Conservation (phyloP, 2,888 invertebrate species). For the Nemotelus nigrinus region DNA sequence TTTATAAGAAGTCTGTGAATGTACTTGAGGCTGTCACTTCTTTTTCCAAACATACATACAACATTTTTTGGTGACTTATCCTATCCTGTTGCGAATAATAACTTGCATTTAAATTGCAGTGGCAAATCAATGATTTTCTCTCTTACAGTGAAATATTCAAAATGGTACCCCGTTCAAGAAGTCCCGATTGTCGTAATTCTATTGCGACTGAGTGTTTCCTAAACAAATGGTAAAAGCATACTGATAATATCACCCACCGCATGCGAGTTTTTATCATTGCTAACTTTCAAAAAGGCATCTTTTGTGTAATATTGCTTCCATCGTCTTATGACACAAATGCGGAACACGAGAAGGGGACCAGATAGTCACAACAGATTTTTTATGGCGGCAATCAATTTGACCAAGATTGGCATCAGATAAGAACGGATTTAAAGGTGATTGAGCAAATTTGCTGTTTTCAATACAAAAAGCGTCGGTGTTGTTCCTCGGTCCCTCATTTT, state of each 20-base stretch:
- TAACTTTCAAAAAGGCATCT: conserved; percentile 7
- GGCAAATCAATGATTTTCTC: neutral
- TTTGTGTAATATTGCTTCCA: conserved; percentile 11
- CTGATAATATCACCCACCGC: conserved; percentile 46
- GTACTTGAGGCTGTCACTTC: too few relatives aligned
- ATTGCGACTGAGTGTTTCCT: conserved; percentile 7
- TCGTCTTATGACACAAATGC: neutral
- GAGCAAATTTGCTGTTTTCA: conserved; percentile 50
- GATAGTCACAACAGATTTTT: conserved; percentile 49
- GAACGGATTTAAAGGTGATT: conserved; percentile 50
- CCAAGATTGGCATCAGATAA: conserved; percentile 38
- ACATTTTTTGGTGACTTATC: too few relatives aligned
- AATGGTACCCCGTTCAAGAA: neutral
- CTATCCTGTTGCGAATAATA: too few relatives aligned
- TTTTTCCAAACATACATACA: too few relatives aligned
- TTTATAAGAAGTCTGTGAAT: too few relatives aligned
- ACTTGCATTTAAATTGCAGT: neutral
- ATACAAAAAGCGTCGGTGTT: conserved; percentile 44
- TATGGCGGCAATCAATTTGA: conserved; percentile 50
- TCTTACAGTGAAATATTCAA: neutral
- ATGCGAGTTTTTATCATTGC: conserved; percentile 25
- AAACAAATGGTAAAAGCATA: conserved; percentile 45
- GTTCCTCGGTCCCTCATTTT: neutral
- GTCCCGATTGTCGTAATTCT: neutral
- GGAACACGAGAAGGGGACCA: neutral